These are phyloP conservation scores for Uropsilus gracilis DNA, from an alignment of 2,113 vertebrate species.

Conservation along the genomic window DNA sequence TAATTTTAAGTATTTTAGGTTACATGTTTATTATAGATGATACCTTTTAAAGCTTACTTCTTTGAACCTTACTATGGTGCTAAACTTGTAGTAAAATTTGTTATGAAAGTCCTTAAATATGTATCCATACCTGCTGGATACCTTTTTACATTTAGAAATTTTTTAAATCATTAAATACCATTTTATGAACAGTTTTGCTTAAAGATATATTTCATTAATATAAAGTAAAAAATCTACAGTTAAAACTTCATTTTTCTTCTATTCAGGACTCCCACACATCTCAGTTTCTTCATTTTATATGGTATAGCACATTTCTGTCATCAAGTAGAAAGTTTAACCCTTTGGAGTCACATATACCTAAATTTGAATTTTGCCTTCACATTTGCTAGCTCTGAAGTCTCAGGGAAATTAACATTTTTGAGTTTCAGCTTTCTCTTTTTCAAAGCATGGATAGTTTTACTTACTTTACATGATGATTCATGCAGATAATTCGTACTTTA, in stretches of 20 bases:
- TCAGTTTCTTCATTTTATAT: not conserved
- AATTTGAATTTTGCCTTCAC: not conserved
- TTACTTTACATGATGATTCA: not conserved
- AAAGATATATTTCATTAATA: not conserved
- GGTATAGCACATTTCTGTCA: not conserved
- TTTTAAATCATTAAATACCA: not conserved
- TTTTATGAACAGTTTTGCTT: not conserved
- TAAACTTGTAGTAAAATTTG: not conserved
- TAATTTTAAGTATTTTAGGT: slow-evolving; percentile 4
- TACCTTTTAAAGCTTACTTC: not conserved
- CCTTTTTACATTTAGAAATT: slow-evolving; percentile 36
- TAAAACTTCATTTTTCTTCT: not conserved
- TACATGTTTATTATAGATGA: not conserved
- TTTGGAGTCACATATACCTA: not conserved
- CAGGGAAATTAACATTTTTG: not conserved
- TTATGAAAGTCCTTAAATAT: not conserved
- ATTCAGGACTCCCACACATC: not conserved
- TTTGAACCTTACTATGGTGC: not conserved
- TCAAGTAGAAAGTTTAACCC: not conserved
- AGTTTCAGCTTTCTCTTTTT: not conserved
- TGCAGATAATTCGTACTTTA: too few relatives aligned
- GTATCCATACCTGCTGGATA: not conserved
- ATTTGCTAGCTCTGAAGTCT: not conserved
- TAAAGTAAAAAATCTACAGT: not conserved
- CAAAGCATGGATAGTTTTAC: not conserved